A percentile compares a stretch with the other conserved stretches of the same genome.
These are phyloP conservation scores for Podiceps cristatus DNA, from an alignment of 2,113 vertebrate genomes.

Conservation along the genomic window DNA sequence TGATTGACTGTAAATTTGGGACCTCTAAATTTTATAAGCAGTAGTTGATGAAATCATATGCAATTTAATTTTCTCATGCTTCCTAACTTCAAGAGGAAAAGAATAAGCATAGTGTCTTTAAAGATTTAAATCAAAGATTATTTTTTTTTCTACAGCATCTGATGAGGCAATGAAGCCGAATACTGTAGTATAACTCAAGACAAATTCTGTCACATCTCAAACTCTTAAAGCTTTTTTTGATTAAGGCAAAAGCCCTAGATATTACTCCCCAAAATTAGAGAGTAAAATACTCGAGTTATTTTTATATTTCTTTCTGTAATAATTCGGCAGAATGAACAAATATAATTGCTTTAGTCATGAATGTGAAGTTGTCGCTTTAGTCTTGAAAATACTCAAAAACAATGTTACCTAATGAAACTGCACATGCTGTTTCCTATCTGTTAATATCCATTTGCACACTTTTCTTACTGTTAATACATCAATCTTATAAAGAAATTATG, in stretches of 20 bases:
- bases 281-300: not conserved
- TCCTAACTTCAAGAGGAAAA: not conserved
- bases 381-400: not conserved
- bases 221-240: not conserved
- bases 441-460: rapidly evolving
- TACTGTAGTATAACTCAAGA: not conserved
- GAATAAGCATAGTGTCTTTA: not conserved
- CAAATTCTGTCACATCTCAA: not conserved
- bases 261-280: not conserved
- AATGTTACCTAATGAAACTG: not conserved
- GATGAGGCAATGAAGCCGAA: not conserved
- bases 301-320: not conserved
- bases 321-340: not conserved
- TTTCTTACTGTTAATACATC: not conserved
- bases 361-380: not conserved
- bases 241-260: not conserved
- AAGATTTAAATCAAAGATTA: not conserved
- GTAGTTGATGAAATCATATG: not conserved
- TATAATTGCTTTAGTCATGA: not conserved
- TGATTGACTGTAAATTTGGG: not conserved
- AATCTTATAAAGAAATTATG: not conserved
- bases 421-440: not conserved
- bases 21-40: not conserved
- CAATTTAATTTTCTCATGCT: not conserved
- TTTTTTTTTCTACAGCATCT: not conserved